Evolutionary conservation across 2,888 invertebrate species (phyloP).

Genomic region (Drosophila planitibia): DNA sequence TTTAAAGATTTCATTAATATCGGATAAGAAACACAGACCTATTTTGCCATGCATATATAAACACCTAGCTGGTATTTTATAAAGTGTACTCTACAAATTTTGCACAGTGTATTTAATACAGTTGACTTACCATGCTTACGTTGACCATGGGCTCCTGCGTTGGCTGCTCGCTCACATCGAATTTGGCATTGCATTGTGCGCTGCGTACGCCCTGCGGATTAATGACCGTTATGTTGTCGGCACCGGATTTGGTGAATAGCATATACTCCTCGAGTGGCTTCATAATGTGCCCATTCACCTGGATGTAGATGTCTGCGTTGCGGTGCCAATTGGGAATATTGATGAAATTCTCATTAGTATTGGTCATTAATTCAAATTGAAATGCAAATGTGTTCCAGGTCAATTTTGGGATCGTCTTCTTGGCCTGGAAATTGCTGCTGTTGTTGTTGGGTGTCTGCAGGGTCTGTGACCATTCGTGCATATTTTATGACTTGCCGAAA

Average conservation of each 20-base stretch:
- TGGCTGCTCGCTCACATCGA: slow-evolving; percentile 88
- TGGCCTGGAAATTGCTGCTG: slow-evolving; percentile 15
- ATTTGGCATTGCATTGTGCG: slow-evolving; percentile 93
- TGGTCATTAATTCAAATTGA: slow-evolving; percentile 81
- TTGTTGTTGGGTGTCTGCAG: neutral
- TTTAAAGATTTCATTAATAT: too few species aligned
- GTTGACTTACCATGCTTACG: slow-evolving; percentile 87
- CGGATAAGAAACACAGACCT: neutral
- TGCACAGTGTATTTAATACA: neutral
- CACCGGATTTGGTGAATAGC: slow-evolving; percentile 94
- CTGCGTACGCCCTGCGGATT: slow-evolving; percentile 94
- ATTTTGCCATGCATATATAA: neutral
- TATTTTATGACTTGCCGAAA: slow-evolving; percentile 73
- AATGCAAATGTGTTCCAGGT: slow-evolving; percentile 66
- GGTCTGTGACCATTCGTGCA: slow-evolving; percentile 60
- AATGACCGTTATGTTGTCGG: slow-evolving; percentile 94
- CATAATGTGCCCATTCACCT: slow-evolving; percentile 93
- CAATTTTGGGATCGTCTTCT: slow-evolving; percentile 15
- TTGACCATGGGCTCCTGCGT: slow-evolving; percentile 87
- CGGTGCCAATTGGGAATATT: slow-evolving; percentile 37
- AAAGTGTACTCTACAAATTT: neutral
- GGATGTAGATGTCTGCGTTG: slow-evolving; percentile 91
- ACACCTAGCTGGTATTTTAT: neutral
- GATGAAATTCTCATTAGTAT: slow-evolving; percentile 75
- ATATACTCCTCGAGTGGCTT: slow-evolving; percentile 96